Evolutionary conservation across 2,113 vertebrate genomes (phyloP).

Genomic region (Pandion haliaetus): DNA sequence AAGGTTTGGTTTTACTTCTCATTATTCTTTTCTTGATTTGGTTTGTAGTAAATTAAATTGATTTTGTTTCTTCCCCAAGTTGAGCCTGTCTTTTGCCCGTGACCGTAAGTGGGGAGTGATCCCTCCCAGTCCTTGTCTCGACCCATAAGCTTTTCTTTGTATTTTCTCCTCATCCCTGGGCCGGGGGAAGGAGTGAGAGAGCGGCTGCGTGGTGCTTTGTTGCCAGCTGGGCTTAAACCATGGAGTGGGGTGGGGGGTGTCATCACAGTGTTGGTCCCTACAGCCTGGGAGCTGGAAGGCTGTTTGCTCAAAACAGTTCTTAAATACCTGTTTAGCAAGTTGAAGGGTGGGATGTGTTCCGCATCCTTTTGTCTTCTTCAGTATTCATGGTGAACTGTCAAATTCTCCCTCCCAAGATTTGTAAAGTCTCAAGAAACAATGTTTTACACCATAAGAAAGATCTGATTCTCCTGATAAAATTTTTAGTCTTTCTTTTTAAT

Average conservation of each 20-base stretch:
- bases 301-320: neutral
- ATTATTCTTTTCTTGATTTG: too few relatives aligned
- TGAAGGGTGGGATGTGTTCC: neutral
- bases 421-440: neutral
- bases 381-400: neutral
- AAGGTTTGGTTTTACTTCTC: too few relatives aligned
- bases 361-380: neutral
- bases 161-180: too few relatives aligned
- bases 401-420: neutral
- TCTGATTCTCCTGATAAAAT: neutral
- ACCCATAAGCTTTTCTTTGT: too few relatives aligned
- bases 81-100: too few relatives aligned
- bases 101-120: too few relatives aligned
- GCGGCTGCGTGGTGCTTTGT: too few relatives aligned
- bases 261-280: fast-evolving
- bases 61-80: too few relatives aligned
- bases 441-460: neutral
- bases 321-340: neutral
- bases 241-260: neutral
- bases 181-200: too few relatives aligned
- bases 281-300: neutral
- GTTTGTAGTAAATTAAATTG: too few relatives aligned
- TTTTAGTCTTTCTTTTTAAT: neutral
- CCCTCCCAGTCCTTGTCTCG: too few relatives aligned
- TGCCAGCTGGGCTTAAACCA: too few relatives aligned